Conservation (phyloP, 2,888 invertebrate genomes). For the Pinctada fucata region DNA sequence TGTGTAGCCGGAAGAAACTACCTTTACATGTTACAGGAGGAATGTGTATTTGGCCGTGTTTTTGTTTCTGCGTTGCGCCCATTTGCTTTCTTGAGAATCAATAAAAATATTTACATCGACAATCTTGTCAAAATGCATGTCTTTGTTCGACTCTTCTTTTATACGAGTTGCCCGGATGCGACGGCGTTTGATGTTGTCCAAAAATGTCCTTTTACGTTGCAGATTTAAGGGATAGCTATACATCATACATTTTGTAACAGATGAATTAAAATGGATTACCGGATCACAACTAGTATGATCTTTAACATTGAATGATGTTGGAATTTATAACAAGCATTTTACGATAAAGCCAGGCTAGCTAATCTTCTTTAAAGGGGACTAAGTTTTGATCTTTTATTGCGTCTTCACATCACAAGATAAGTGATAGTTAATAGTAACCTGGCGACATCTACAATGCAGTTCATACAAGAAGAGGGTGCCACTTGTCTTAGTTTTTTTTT, state of each 20-base stretch:
- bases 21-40: too few relatives aligned
- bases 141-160: not conserved
- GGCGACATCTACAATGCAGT: not conserved
- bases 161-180: not conserved
- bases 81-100: not conserved
- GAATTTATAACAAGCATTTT: not conserved
- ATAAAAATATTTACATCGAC: not conserved
- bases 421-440: not conserved
- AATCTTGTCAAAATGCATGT: not conserved
- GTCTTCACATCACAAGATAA: too few relatives aligned
- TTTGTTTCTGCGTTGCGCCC: too few relatives aligned
- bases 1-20: too few relatives aligned
- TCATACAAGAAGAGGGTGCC: too few relatives aligned
- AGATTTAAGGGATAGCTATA: not conserved
- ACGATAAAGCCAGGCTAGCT: not conserved
- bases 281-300: not conserved
- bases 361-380: not conserved
- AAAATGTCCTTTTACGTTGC: not conserved
- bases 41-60: too few relatives aligned
- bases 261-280: not conserved
- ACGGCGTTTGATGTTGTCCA: not conserved
- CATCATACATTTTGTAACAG: not conserved
- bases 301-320: not conserved
- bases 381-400: constrained; percentile 1
- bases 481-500: too few relatives aligned